Percentiles rank a stretch among this genome's conserved stretches.
Conservation (phyloP, 2,888 invertebrate species). For the Acrobasis consociella region DNA sequence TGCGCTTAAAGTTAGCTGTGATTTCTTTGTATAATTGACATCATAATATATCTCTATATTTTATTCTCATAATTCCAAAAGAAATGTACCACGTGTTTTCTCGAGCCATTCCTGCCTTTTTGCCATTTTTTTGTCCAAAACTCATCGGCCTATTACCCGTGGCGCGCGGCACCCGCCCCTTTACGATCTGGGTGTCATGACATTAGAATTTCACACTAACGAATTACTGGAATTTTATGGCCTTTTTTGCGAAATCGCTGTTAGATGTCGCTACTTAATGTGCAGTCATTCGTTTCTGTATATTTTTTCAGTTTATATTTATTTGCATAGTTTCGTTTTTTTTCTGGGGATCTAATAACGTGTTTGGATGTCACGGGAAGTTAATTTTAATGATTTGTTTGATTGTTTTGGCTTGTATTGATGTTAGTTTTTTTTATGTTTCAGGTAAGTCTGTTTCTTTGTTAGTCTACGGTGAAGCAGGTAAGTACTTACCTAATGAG, state of each 20-base stretch:
- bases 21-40: too few species aligned
- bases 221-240: conserved; percentile 63
- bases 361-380: background rate
- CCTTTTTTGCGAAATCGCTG: conserved; percentile 20
- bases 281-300: conserved; percentile 13
- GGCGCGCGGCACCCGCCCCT: conserved; percentile 39
- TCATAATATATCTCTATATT: too few species aligned
- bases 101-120: background rate
- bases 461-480: background rate
- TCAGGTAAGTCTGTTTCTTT: background rate
- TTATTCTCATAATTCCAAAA: too few species aligned
- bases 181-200: conserved; percentile 48
- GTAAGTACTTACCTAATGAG: background rate
- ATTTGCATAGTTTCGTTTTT: background rate
- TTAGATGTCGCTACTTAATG: conserved; percentile 25
- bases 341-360: background rate
- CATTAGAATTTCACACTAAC: conserved; percentile 68
- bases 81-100: too few species aligned
- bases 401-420: background rate
- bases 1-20: too few species aligned
- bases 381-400: background rate
- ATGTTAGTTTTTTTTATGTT: background rate
- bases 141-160: conserved; percentile 42
- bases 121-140: conserved; percentile 3
- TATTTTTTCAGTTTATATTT: background rate